A percentile compares a stretch with the other conserved stretches of the same genome.
These are phyloP conservation scores for Vanacampus margaritifer DNA, from an alignment of 2,113 vertebrate species.

Conservation along the genomic window DNA sequence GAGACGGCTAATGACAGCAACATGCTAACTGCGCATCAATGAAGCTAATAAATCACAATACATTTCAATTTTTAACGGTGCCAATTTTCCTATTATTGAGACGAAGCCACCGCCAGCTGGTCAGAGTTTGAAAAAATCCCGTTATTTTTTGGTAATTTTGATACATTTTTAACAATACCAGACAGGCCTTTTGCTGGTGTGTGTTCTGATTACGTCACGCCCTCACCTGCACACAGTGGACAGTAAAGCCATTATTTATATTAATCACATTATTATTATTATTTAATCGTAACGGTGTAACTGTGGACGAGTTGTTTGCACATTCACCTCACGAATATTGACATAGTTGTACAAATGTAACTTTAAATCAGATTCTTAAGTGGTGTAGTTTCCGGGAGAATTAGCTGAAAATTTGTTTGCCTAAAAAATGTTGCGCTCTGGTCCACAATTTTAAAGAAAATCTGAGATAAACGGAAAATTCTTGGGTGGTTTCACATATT, in stretches of 20 bases:
- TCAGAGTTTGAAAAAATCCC: not conserved
- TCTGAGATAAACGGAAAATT: too few species aligned
- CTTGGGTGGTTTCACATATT: too few species aligned
- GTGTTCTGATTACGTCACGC: slow-evolving; percentile 1
- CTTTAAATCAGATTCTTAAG: slow-evolving; percentile 1
- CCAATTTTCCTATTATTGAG: not conserved
- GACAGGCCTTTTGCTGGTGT: not conserved
- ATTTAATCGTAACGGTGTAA: too few species aligned
- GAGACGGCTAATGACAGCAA: not conserved
- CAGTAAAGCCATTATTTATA: too few species aligned
- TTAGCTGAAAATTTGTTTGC: too few species aligned
- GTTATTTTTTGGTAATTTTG: not conserved
- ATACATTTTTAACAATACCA: not conserved
- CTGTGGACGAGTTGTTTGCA: not conserved
- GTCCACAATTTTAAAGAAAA: too few species aligned
- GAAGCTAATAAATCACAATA: not conserved
- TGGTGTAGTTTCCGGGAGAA: too few species aligned
- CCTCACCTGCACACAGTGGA: not conserved
- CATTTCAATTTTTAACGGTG: not conserved
- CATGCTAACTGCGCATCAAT: not conserved
- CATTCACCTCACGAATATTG: slow-evolving; percentile 15
- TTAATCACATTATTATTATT: not conserved
- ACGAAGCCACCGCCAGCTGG: not conserved
- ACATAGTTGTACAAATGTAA: not conserved
- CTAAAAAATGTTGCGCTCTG: too few species aligned